Conservation (phyloP, 1,140 invertebrate genomes). For the Brachionus manjavacas region DNA sequence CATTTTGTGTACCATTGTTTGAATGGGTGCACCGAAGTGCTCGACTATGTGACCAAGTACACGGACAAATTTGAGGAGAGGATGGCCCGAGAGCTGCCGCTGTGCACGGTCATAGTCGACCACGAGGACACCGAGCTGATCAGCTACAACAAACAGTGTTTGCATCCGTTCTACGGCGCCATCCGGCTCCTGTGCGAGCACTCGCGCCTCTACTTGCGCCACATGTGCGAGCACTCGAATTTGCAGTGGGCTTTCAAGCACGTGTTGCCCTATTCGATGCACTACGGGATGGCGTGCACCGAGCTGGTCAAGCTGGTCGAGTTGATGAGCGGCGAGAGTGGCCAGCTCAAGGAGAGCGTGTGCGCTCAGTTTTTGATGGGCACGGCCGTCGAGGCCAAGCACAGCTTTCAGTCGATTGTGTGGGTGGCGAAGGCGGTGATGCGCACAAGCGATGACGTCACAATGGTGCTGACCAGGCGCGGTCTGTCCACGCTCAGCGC, state of each 20-base stretch:
- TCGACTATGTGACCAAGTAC: neutral
- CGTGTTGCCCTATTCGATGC: neutral
- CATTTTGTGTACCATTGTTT: conserved; percentile 29
- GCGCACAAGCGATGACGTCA: neutral
- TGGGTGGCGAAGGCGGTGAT: neutral
- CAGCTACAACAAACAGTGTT: neutral
- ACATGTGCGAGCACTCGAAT: neutral
- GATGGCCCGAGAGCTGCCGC: neutral
- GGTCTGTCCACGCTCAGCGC: neutral
- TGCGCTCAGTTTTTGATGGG: neutral
- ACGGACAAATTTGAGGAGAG: neutral
- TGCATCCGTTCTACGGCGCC: conserved; percentile 11
- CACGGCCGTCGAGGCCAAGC: neutral
- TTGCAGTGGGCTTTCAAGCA: conserved; percentile 35
- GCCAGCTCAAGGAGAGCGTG: neutral
- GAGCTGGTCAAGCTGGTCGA: conserved; percentile 5
- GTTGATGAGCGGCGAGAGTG: neutral
- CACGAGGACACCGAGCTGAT: conserved; percentile 36
- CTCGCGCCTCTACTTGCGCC: neutral
- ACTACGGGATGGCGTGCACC: neutral
- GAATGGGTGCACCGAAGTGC: neutral
- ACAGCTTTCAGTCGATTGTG: conserved; percentile 6
- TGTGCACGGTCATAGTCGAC: conserved; percentile 35
- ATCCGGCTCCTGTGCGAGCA: conserved; percentile 17
- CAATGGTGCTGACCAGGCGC: neutral